These are phyloP conservation scores for Brachionus paranguensis DNA, from an alignment of 1,140 invertebrate genomes.

Conservation along the genomic window DNA sequence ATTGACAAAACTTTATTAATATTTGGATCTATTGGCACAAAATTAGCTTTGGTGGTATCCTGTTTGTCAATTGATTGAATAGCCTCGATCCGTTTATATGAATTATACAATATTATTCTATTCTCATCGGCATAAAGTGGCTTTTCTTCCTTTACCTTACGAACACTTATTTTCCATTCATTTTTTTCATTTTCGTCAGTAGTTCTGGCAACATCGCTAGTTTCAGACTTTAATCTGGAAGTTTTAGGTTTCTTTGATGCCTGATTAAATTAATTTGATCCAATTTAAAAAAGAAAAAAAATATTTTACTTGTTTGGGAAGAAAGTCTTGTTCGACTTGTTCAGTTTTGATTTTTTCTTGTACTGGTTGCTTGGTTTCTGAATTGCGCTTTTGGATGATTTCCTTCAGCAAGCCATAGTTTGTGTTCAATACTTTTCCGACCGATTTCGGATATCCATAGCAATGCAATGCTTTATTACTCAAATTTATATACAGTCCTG, in stretches of 20 bases:
- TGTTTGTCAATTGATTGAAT: neutral
- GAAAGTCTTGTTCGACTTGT: neutral
- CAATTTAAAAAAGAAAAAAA: neutral
- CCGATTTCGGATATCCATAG: conserved; percentile 14
- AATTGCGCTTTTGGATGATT: neutral
- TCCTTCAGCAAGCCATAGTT: neutral
- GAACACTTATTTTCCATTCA: neutral
- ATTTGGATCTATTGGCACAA: neutral
- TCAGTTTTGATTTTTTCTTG: neutral
- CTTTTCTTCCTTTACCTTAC: neutral
- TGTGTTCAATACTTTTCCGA: neutral
- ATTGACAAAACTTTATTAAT: neutral
- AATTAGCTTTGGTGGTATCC: neutral
- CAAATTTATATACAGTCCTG: neutral
- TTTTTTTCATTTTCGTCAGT: neutral
- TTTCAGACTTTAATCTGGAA: neutral
- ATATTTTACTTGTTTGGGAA: neutral
- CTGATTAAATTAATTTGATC: neutral
- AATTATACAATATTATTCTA: neutral
- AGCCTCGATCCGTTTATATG: neutral
- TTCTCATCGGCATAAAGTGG: neutral
- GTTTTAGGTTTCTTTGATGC: neutral
- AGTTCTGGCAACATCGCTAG: neutral
- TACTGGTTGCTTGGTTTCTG: neutral
- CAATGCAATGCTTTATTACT: neutral